These are phyloP conservation scores for Microplitis mediator DNA, from an alignment of 1,140 invertebrate species.

Conservation along the genomic window DNA sequence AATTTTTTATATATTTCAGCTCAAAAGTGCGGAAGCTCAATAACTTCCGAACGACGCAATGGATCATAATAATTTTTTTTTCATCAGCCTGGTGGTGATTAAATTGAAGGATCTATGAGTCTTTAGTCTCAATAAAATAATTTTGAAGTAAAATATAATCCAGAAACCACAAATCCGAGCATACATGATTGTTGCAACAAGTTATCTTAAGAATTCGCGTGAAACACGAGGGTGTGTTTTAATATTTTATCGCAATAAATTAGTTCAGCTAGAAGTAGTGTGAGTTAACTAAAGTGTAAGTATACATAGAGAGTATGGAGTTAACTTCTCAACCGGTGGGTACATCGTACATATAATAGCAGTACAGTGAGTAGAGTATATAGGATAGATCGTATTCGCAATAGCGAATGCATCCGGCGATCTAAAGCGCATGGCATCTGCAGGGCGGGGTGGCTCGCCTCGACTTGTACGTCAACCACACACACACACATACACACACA, in stretches of 20 bases:
- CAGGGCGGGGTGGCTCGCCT: slow-evolving; percentile 34
- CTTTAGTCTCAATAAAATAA: too few relatives aligned
- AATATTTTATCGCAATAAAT: slow-evolving; percentile 1
- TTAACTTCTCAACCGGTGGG: neutral
- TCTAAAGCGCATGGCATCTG: slow-evolving; percentile 22
- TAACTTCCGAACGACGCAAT: too few relatives aligned
- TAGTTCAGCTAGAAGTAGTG: neutral
- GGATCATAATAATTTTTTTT: too few relatives aligned
- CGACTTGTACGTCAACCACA: slow-evolving; percentile 17
- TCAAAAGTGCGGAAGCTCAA: too few relatives aligned
- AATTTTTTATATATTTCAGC: too few relatives aligned
- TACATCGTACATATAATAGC: too few relatives aligned
- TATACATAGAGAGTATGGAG: neutral
- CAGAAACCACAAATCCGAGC: neutral
- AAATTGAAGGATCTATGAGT: too few relatives aligned
- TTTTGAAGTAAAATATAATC: too few relatives aligned
- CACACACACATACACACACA: slow-evolving; percentile 6
- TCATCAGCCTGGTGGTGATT: too few relatives aligned
- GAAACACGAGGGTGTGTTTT: slow-evolving; percentile 8
- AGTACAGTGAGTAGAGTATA: neutral
- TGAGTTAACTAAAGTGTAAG: neutral
- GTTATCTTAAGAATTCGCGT: neutral
- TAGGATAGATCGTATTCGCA: slow-evolving; percentile 6
- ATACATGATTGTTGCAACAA: neutral
- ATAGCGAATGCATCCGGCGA: slow-evolving; percentile 18